A percentile compares a stretch with the other conserved stretches of the same genome.
Conservation (phyloP, 2,113 vertebrate species). For the Macrotus californicus region DNA sequence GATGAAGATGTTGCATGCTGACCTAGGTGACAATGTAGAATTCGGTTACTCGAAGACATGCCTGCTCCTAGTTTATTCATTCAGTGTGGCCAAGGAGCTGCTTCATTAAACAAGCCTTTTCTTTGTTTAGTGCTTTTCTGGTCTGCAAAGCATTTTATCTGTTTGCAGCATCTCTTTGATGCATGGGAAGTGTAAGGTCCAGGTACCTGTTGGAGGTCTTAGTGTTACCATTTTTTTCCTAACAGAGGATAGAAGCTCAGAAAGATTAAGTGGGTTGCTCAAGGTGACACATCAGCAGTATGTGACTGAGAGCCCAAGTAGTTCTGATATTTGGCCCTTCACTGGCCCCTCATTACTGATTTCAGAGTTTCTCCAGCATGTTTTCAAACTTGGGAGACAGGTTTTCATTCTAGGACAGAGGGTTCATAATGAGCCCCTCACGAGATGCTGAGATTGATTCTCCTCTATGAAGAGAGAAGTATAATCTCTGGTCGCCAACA, state of each 20-base stretch:
- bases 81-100: background rate
- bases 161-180: background rate
- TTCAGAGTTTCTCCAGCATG: background rate
- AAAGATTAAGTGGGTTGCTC: background rate
- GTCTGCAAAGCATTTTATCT: background rate
- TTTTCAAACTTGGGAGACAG: background rate
- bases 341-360: background rate
- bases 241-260: background rate
- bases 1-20: background rate
- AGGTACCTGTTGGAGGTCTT: background rate
- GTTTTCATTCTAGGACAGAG: rapidly evolving
- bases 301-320: background rate
- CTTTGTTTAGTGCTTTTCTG: background rate
- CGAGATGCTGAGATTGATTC: background rate
- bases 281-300: background rate
- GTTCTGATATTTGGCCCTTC: background rate
- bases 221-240: background rate
- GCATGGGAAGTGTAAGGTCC: background rate
- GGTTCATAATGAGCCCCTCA: background rate
- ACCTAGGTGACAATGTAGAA: background rate
- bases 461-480: background rate
- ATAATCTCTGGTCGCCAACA: background rate
- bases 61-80: background rate
- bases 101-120: background rate
- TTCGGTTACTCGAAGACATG: background rate